Evolutionary conservation across 2,113 vertebrate species (phyloP).

Genomic region (Rhodinocichla rosea): DNA sequence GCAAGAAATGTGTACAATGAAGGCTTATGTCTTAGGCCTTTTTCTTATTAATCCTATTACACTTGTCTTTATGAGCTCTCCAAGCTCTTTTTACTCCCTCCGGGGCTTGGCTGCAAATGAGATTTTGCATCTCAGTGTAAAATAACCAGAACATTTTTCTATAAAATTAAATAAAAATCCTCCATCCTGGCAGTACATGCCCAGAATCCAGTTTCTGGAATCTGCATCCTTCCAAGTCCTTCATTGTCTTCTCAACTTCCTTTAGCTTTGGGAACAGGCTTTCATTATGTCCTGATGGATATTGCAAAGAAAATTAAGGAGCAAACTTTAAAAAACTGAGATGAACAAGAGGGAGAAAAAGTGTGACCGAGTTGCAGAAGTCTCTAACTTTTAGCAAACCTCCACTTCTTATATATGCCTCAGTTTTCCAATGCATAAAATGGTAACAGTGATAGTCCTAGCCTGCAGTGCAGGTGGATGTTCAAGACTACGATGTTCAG

Average conservation of each 20-base stretch:
- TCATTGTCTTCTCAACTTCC: slow-evolving; percentile 60
- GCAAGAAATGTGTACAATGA: slow-evolving; percentile 68
- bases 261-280: slow-evolving; percentile 11
- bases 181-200: slow-evolving; percentile 63
- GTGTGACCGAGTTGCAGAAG: background rate
- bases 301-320: background rate
- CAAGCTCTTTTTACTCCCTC: slow-evolving; percentile 70
- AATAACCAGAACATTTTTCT: slow-evolving; percentile 75
- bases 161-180: slow-evolving; percentile 79
- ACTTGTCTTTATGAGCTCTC: slow-evolving; percentile 77
- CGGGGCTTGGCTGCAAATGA: slow-evolving; percentile 73
- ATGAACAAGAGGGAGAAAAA: background rate
- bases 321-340: slow-evolving; percentile 7
- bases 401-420: background rate
- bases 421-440: background rate
- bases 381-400: background rate
- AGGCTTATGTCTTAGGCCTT: slow-evolving; percentile 69
- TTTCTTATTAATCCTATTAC: slow-evolving; percentile 79
- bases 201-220: slow-evolving; percentile 72
- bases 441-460: background rate
- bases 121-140: slow-evolving; percentile 76
- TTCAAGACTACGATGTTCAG: background rate
- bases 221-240: slow-evolving; percentile 51
- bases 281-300: slow-evolving; percentile 7
- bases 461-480: background rate